phyloP scores from a whole-genome alignment of 1,140 invertebrate genomes.

The Zophobas morio region DNA sequence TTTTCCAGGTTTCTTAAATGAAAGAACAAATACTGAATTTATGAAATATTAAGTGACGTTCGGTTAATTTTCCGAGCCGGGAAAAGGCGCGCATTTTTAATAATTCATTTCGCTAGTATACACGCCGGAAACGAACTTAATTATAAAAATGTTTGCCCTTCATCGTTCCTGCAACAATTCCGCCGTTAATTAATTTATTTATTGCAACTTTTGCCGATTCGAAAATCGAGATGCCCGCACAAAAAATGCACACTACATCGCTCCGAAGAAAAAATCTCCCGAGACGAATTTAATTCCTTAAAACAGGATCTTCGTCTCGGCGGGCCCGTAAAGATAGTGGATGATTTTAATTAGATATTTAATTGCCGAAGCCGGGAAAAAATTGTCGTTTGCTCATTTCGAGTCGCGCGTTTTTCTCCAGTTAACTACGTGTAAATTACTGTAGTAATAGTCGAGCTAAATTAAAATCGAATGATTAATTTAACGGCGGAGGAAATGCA shows the following conservation, averaged over 20 bases:
- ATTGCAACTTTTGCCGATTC: slow-evolving; percentile 30
- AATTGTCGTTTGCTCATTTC: slow-evolving; percentile 58
- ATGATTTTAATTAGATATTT: slow-evolving; percentile 62
- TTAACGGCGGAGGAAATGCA: slow-evolving; percentile 54
- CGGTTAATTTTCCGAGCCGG: slow-evolving; percentile 54
- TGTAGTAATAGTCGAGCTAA: slow-evolving; percentile 58
- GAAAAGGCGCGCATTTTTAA: slow-evolving; percentile 49
- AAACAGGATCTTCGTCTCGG: slow-evolving; percentile 27
- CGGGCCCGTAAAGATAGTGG: slow-evolving; percentile 54
- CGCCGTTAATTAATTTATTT: slow-evolving; percentile 45
- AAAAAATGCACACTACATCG: neutral
- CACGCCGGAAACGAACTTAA: slow-evolving; percentile 45
- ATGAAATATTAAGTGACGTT: slow-evolving; percentile 56
- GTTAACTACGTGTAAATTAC: slow-evolving; percentile 62
- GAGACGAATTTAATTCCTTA: slow-evolving; percentile 19
- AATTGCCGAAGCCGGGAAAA: slow-evolving; percentile 59
- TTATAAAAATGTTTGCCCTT: slow-evolving; percentile 49
- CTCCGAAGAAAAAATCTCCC: neutral
- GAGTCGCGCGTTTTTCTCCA: slow-evolving; percentile 55
- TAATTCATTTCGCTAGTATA: slow-evolving; percentile 52
- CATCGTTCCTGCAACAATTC: slow-evolving; percentile 35
- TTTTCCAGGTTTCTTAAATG: slow-evolving; percentile 53
- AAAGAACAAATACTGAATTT: slow-evolving; percentile 56
- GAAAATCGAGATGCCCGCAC: neutral
- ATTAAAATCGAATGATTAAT: slow-evolving; percentile 63